A percentile compares a stretch with the other conserved stretches of the same genome.
Evolutionary conservation across 2,113 vertebrate species (phyloP).

Genomic region (Muscicapa adusta): DNA sequence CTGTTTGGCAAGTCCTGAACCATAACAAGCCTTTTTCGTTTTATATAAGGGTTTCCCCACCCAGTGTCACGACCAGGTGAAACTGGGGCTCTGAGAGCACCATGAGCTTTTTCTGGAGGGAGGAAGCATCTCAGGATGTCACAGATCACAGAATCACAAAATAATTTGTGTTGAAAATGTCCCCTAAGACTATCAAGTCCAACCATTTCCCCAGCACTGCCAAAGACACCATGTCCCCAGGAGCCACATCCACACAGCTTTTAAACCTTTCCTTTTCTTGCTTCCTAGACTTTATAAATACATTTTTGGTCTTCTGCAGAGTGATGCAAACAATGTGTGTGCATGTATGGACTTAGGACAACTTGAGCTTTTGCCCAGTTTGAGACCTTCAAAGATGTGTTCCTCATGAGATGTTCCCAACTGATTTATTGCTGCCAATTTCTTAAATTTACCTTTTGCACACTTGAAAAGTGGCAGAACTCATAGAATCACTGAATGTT

Average conservation of each 20-base stretch:
- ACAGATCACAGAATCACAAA: background rate
- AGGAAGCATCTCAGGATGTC: background rate
- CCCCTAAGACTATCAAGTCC: background rate
- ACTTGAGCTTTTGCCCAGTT: background rate
- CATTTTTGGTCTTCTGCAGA: background rate
- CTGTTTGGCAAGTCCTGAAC: background rate
- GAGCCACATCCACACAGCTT: background rate
- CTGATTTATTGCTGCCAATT: background rate
- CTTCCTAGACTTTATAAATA: background rate
- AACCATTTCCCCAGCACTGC: background rate
- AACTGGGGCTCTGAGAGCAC: background rate
- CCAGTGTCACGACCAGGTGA: background rate
- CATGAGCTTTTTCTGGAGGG: background rate
- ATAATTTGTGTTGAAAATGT: background rate
- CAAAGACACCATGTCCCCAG: background rate
- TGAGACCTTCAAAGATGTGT: background rate
- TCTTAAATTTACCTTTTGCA: background rate
- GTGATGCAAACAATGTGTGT: background rate
- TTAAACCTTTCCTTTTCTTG: background rate
- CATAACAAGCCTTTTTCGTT: background rate
- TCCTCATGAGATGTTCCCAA: background rate
- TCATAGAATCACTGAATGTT: background rate
- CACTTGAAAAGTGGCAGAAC: background rate
- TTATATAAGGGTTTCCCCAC: background rate
- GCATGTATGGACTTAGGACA: background rate